A percentile compares a stretch with the other conserved stretches of the same genome.
Evolutionary conservation across 2,113 vertebrate species (phyloP).

Genomic region (Actinemys pallida): DNA sequence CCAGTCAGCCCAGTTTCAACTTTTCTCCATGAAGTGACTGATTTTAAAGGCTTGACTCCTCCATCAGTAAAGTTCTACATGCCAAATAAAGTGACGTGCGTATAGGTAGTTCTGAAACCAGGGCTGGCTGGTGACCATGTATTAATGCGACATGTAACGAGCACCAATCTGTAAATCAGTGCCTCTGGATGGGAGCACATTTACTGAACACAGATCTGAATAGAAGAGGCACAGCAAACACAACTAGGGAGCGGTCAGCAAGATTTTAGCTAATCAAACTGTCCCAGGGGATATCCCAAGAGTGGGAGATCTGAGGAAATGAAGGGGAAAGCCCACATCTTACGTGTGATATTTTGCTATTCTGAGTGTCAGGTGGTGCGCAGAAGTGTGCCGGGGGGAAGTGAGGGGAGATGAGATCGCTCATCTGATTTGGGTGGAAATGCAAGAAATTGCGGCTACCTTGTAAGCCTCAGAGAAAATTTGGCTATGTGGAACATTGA

Average conservation of each 20-base stretch:
- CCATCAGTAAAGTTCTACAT: neutral
- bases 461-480: neutral
- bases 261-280: fast-evolving
- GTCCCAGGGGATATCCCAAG: neutral
- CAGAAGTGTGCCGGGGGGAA: neutral
- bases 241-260: neutral
- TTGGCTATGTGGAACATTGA: neutral
- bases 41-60: too few species aligned
- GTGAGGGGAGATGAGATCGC: neutral
- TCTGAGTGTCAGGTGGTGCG: neutral
- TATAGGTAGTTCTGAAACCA: neutral
- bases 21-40: too few species aligned
- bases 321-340: neutral
- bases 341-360: fast-evolving
- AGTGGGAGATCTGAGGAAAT: neutral
- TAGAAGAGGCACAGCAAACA: neutral
- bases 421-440: neutral
- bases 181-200: fast-evolving
- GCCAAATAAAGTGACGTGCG: neutral
- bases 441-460: neutral
- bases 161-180: neutral
- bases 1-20: too few species aligned
- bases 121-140: neutral
- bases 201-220: fast-evolving
- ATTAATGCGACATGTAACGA: too few species aligned